A percentile compares a stretch with the other conserved stretches of the same genome.
phyloP scores from a whole-genome alignment of 1,140 invertebrate species.

The Meteorus sp. region DNA sequence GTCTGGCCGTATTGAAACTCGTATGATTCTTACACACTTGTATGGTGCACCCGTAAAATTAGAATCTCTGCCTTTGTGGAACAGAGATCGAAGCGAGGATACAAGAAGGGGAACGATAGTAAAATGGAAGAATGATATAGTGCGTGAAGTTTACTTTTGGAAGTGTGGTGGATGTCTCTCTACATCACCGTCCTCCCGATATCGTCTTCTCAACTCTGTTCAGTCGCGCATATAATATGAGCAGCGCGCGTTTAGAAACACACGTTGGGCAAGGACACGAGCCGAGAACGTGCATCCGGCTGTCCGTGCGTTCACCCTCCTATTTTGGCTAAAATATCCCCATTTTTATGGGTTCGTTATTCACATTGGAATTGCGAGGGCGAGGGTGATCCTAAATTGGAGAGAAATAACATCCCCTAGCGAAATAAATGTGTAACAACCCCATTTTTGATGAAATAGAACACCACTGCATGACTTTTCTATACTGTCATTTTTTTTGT shows the following conservation, averaged over 20 bases:
- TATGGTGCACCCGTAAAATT: no score
- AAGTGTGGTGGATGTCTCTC: no score
- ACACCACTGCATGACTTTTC: neutral
- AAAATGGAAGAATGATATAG: no score
- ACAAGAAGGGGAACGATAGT: no score
- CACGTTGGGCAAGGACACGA: conserved; percentile 22
- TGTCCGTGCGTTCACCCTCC: conserved; percentile 6
- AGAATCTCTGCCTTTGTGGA: no score
- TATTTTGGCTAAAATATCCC: conserved; percentile 13
- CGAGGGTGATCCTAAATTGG: conserved; percentile 22
- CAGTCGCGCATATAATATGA: no score
- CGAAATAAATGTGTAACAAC: conserved; percentile 10
- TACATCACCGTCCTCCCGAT: no score
- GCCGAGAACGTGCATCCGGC: conserved; percentile 5
- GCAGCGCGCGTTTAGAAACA: conserved; percentile 4
- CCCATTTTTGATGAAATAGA: neutral
- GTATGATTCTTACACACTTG: no score
- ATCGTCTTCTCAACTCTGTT: no score
- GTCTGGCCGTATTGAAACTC: no score
- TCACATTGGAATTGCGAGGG: neutral
- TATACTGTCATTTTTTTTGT: neutral
- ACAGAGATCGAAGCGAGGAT: no score
- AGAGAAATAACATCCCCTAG: conserved; percentile 14
- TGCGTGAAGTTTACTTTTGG: no score
- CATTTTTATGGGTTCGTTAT: conserved; percentile 26